Evolutionary conservation across 2,888 invertebrate species (phyloP).

Genomic region (Trilocha varians): DNA sequence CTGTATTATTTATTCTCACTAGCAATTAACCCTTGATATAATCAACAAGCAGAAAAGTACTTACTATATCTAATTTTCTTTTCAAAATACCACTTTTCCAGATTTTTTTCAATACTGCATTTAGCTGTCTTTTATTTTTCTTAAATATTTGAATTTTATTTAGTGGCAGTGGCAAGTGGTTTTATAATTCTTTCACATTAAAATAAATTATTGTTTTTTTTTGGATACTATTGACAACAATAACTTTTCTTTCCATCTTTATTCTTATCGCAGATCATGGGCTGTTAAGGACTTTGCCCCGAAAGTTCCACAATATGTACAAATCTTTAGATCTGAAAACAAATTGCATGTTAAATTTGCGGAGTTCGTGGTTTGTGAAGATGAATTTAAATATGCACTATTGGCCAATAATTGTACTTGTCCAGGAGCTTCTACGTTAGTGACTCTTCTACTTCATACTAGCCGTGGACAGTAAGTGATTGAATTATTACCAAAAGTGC

Average conservation of each 20-base stretch:
- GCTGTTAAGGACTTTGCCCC: conserved; percentile 99
- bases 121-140: too few species aligned
- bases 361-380: conserved; percentile 98
- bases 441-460: conserved; percentile 95
- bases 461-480: conserved; percentile 97
- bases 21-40: too few species aligned
- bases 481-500: neutral
- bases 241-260: neutral
- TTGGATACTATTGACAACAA: neutral
- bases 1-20: too few species aligned
- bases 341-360: conserved; percentile 99
- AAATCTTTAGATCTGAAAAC: conserved; percentile 98
- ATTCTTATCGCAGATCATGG: conserved; percentile 91
- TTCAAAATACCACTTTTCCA: too few species aligned
- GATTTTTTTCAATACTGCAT: too few species aligned
- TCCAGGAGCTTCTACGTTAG: conserved; percentile 96
- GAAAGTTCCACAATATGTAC: conserved; percentile 96
- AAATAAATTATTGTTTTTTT: too few species aligned
- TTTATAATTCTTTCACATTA: too few species aligned
- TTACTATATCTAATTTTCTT: too few species aligned
- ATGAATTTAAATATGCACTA: conserved; percentile 98
- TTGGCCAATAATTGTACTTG: conserved; percentile 98
- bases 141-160: too few species aligned
- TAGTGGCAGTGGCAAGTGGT: too few species aligned
- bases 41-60: too few species aligned